A percentile compares a stretch with the other conserved stretches of the same genome.
These are phyloP conservation scores for Junco hyemalis DNA, from an alignment of 2,113 vertebrate species.

Conservation along the genomic window DNA sequence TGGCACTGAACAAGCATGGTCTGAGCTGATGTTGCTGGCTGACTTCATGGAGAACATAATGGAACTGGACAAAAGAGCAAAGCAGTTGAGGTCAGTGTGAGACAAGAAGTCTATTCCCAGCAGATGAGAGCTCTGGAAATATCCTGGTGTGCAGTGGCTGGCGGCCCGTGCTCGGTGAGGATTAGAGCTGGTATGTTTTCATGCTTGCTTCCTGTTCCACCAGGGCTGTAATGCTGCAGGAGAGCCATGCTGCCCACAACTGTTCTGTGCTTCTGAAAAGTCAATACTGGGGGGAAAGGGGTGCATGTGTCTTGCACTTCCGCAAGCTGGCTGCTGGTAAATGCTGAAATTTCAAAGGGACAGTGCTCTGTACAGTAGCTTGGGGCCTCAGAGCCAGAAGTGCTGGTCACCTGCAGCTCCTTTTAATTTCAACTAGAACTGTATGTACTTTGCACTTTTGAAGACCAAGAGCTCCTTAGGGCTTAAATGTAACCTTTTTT, in stretches of 20 bases:
- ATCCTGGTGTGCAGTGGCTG: background rate
- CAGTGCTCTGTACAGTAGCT: background rate
- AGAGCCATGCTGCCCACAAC: background rate
- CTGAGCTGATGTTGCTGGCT: background rate
- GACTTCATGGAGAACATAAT: background rate
- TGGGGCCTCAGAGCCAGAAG: background rate
- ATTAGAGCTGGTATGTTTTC: background rate
- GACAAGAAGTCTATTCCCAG: background rate
- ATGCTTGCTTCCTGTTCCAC: background rate
- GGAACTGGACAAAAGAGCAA: constrained; percentile 1
- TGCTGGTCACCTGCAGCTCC: constrained; percentile 36
- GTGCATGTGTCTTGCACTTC: background rate
- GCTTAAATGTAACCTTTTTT: background rate
- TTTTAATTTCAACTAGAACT: constrained; percentile 14
- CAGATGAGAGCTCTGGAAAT: background rate
- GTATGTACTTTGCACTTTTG: constrained; percentile 6
- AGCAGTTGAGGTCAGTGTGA: background rate
- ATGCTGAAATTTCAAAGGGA: constrained; percentile 27
- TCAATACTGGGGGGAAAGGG: background rate
- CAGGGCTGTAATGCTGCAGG: background rate
- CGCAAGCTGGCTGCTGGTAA: background rate
- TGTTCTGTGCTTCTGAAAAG: background rate
- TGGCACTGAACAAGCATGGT: background rate
- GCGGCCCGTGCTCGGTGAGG: fast-evolving
- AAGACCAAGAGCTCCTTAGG: constrained; percentile 9